Evolutionary conservation across 2,888 invertebrate species (phyloP), one percentile per base, ranked within the genome.

Genomic region (Trachelus troglodyta): DNA sequence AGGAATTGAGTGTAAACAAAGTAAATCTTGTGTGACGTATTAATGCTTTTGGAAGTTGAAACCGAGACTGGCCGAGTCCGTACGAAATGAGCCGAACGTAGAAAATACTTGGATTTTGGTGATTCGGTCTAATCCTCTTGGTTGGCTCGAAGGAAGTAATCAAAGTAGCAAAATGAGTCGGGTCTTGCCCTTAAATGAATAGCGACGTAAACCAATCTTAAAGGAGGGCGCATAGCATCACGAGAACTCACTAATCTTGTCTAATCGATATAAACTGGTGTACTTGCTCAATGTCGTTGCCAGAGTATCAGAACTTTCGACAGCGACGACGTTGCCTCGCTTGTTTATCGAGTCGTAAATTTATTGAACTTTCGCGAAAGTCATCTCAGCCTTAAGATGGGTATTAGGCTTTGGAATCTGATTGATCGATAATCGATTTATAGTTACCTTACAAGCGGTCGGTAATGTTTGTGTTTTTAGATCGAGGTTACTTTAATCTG

Each of bases 401-500:
- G 56, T 23, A 56, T 56, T 56, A 56, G 56, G 23, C 23, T 23
- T 23, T 23, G 23, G 56, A 56, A 56, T 23, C 56, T 56, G 56
- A 56, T 23, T 56, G 56, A 56, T 56, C 56, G 56, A 23, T 56
- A 56, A 56, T 56, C 56, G 56, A 56, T 56, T 56, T 23, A 56
- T 56, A 23, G 15, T 56, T 56, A 56, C 23, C 2, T 56, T 56
- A 56, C 56, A 56, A 9, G 56, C 23, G 23, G 2, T 23, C 23
- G 56, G 0, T 56, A 56, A 56, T 56, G 15, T 56, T 56, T 56
- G 9, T 23, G 56, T 56, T 56, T 56, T 56, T 79, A 80, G 81
- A 87, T 85, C 86, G 85, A 84, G 82, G 87, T 87, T 87, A 83
- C 86, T 84, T 81, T 78, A 80, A 79, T 77, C 82, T 83, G 83